Base-by-base conservation (phyloP, 2,888 invertebrate species). In the Heliconius sara region DNA sequence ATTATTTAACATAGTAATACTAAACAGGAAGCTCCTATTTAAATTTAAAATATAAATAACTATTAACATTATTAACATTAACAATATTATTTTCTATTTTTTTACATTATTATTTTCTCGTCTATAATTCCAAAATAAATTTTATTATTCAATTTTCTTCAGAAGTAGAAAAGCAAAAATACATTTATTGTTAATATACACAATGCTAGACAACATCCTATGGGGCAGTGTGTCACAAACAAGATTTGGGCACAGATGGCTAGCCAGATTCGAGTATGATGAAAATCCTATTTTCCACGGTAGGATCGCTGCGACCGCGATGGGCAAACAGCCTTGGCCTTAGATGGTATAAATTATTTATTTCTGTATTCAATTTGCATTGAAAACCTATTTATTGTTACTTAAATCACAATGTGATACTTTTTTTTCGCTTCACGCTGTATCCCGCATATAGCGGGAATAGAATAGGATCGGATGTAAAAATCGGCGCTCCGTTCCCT, bases 161-260 rank as follows among this genome's bases (percentile, higher is more conserved):
- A 47, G 1, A 47, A 47, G 16, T 47, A 47, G 47, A 16, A 52
- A 52, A 52, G 52, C 52, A 52, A 52, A 12, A n/a, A 13, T 9
- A 34, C 1, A 34, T 34, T 34, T 34, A 34, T 34, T 34, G 34
- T 34, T 9, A 52, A 52, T 52, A 19, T 19, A 19, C 47, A 34
- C 34, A 34, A 34, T 34, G 34, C 52, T 34, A 34, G 30, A 30
- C 19, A 22, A 27, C 43, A 27, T 66, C 13, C 27, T 75, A 16
- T 43, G 6, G 16, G 57, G 0, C 90, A 63, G 90, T 93, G 84
- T 91, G 91, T 93, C 87, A 79, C 84, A 75, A 84, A 82, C 81
- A 78, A 91, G 90, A 91, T 91, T 91, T 86, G 90, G 90, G 87
- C 92, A 92, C 94, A 94, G 93, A 93, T 94, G 93, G 92, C 87